Percentiles rank a stretch among this genome's conserved stretches.
Conservation (phyloP, 1,140 invertebrate species). For the Helicoverpa armigera region DNA sequence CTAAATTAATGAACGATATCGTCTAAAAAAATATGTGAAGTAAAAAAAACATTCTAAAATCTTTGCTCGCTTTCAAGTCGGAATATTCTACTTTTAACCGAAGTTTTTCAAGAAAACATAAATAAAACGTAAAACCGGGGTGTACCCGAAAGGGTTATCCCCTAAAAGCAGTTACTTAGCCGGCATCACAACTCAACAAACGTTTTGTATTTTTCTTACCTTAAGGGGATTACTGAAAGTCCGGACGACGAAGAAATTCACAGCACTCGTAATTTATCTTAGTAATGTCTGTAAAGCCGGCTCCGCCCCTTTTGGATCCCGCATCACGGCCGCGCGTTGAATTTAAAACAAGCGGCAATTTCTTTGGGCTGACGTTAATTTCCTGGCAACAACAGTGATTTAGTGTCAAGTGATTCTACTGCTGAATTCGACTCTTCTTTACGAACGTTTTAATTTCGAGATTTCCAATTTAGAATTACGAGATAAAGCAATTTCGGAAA, state of each 20-base stretch:
- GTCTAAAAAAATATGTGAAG: no score
- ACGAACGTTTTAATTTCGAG: not conserved
- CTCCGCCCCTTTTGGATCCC: constrained; percentile 76
- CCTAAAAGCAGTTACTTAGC: constrained; percentile 20
- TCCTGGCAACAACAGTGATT: constrained; percentile 57
- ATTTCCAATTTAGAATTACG: not conserved
- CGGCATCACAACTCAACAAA: constrained; percentile 50
- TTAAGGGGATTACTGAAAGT: constrained; percentile 66
- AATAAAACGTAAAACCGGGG: not conserved
- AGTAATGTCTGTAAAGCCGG: constrained; percentile 68
- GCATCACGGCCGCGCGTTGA: constrained; percentile 60
- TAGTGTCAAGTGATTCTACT: constrained; percentile 54
- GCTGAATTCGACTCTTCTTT: constrained; percentile 19
- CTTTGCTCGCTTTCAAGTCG: no score
- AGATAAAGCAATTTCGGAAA: not conserved
- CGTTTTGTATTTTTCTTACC: constrained; percentile 68
- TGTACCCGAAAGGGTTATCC: not conserved
- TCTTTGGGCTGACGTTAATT: constrained; percentile 60
- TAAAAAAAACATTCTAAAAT: no score
- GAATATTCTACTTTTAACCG: no score
- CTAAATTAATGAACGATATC: no score
- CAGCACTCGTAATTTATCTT: constrained; percentile 75
- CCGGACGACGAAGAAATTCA: constrained; percentile 61
- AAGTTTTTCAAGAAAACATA: no score
- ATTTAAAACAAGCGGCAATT: constrained; percentile 51